These are phyloP conservation scores for Meganola albula DNA, from an alignment of 2,888 invertebrate genomes.

Conservation along the genomic window DNA sequence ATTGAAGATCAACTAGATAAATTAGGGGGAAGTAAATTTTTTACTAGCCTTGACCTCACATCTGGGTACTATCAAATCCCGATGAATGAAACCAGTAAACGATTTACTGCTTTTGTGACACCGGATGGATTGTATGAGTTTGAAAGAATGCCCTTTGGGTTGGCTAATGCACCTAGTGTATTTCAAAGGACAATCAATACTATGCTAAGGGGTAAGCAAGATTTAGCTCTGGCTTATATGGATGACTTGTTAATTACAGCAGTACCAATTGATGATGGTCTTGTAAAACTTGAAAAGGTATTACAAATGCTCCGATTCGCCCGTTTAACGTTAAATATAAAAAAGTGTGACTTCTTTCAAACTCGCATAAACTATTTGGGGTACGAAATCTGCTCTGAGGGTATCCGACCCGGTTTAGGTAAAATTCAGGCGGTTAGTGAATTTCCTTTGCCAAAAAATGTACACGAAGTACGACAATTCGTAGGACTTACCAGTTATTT, in stretches of 20 bases:
- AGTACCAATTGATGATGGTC: not conserved
- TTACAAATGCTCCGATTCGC: not conserved
- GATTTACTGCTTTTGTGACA: conserved; percentile 1
- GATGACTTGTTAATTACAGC: not conserved
- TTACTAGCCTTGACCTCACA: not conserved
- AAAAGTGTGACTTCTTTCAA: conserved; percentile 2
- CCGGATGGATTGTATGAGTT: conserved; percentile 5
- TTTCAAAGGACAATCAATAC: not conserved
- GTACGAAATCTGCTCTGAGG: not conserved
- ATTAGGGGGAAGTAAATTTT: not conserved
- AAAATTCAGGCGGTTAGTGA: not conserved
- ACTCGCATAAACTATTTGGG: conserved; percentile 3
- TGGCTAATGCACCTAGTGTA: not conserved
- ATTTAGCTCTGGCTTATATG: not conserved
- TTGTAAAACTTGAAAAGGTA: not conserved
- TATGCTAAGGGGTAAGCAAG: not conserved
- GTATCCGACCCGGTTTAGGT: not conserved
- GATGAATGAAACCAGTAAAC: not conserved
- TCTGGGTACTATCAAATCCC: not conserved
- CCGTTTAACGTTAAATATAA: not conserved
- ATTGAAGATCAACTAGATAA: not conserved
- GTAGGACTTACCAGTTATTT: conserved; percentile 7
- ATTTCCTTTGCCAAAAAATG: conserved; percentile 1
- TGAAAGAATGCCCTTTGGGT: not conserved
- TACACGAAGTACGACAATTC: conserved; percentile 7